Evolutionary conservation across 2,797 vertebrate genomes (phyloP).

Genomic region (Chloroceryle amazona): DNA sequence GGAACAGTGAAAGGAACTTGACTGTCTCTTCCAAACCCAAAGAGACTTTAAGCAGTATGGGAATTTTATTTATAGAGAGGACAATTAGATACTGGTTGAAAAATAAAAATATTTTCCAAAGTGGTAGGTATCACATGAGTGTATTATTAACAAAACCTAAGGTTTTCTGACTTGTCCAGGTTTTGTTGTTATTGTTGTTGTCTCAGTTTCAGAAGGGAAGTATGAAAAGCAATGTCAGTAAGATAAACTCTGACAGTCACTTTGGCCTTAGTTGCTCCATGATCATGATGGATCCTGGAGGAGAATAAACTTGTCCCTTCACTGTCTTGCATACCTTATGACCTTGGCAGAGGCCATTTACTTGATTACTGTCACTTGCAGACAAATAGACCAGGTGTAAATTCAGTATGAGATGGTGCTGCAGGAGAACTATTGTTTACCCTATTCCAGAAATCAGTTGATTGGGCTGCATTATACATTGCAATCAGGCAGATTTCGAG

Average conservation of each 20-base stretch:
- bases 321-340: not conserved
- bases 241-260: not conserved
- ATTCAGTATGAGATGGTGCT: not conserved
- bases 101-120: not conserved
- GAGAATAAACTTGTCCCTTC: not conserved
- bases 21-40: not conserved
- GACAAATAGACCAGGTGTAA: not conserved
- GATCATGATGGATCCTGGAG: not conserved
- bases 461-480: not conserved
- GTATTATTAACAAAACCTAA: not conserved
- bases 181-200: not conserved
- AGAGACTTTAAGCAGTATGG: not conserved
- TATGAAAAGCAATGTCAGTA: not conserved
- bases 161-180: not conserved
- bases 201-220: not conserved
- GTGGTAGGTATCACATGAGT: not conserved
- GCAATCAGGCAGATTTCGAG: not conserved
- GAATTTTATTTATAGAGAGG: not conserved
- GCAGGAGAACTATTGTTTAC: not conserved
- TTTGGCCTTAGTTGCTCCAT: not conserved
- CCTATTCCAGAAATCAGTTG: not conserved
- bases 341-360: not conserved
- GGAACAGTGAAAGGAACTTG: not conserved
- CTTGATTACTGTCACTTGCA: not conserved
- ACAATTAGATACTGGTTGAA: not conserved